Evolutionary conservation across 2,113 vertebrate species (phyloP).

Genomic region (Perca fluviatilis): DNA sequence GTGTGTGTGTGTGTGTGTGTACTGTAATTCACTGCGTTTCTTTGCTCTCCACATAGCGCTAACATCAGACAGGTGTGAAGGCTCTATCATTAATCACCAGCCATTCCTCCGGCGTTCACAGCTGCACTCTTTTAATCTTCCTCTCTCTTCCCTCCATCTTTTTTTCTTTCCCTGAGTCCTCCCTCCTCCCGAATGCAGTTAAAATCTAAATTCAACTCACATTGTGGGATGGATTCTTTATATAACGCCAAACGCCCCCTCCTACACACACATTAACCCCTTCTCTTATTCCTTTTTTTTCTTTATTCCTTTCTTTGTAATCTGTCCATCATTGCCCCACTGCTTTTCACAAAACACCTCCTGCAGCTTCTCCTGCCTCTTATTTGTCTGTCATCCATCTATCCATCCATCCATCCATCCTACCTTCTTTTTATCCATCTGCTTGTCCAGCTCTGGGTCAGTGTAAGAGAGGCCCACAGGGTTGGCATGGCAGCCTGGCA

Average conservation of each 20-base stretch:
- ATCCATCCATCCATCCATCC: slow-evolving; percentile 39
- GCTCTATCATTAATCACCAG: slow-evolving; percentile 48
- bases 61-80: slow-evolving; percentile 51
- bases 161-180: neutral
- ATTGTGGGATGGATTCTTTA: slow-evolving; percentile 49
- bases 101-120: slow-evolving; percentile 26
- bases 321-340: slow-evolving; percentile 18
- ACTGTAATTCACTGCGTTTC: neutral
- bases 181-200: slow-evolving; percentile 12
- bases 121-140: slow-evolving; percentile 54
- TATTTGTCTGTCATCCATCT: slow-evolving; percentile 39
- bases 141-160: neutral
- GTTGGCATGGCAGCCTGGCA: slow-evolving; percentile 82
- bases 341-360: slow-evolving; percentile 38
- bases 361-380: slow-evolving; percentile 54
- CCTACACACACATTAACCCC: slow-evolving; percentile 12
- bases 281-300: neutral
- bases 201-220: slow-evolving; percentile 77
- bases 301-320: slow-evolving; percentile 19
- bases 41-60: neutral
- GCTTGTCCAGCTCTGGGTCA: slow-evolving; percentile 62
- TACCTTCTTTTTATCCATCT: slow-evolving; percentile 47
- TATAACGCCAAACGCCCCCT: slow-evolving; percentile 41
- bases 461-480: slow-evolving; percentile 44
- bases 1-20: slow-evolving; percentile 1